Evolutionary conservation across 2,113 vertebrate genomes (phyloP).

Genomic region (Epinephelus fuscoguttatus): DNA sequence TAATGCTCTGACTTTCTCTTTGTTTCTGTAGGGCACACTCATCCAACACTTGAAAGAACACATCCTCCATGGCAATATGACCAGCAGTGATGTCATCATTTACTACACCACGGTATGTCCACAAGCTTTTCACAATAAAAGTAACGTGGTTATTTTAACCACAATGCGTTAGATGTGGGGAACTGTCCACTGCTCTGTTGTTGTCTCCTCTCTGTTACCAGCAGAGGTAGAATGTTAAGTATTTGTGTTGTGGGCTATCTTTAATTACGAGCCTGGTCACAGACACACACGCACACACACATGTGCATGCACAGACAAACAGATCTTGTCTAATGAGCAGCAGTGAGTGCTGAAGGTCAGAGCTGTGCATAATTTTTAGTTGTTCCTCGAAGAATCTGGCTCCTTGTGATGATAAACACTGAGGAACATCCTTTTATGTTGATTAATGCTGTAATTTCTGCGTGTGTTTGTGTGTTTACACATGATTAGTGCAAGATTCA

Average conservation of each 20-base stretch:
- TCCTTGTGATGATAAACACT: slow-evolving; percentile 21
- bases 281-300: neutral
- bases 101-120: slow-evolving; percentile 94
- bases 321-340: slow-evolving; percentile 33
- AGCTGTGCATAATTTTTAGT: slow-evolving; percentile 16
- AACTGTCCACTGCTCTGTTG: neutral
- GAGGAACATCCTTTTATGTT: neutral
- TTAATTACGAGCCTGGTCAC: slow-evolving; percentile 22
- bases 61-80: slow-evolving; percentile 93
- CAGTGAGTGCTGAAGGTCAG: slow-evolving; percentile 40
- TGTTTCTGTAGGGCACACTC: slow-evolving; percentile 89
- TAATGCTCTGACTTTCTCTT: neutral
- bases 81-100: slow-evolving; percentile 90
- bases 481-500: neutral
- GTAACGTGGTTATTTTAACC: neutral
- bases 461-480: neutral
- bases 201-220: neutral
- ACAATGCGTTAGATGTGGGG: neutral
- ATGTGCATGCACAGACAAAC: neutral
- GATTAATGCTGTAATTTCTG: slow-evolving; percentile 5
- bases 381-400: neutral
- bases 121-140: neutral
- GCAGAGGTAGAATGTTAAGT: neutral
- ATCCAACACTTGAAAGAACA: slow-evolving; percentile 98
- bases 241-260: neutral